A percentile compares a stretch with the other conserved stretches of the same genome.
These are phyloP conservation scores for Suricata suricatta DNA, from an alignment of 2,113 vertebrate genomes.

Conservation along the genomic window DNA sequence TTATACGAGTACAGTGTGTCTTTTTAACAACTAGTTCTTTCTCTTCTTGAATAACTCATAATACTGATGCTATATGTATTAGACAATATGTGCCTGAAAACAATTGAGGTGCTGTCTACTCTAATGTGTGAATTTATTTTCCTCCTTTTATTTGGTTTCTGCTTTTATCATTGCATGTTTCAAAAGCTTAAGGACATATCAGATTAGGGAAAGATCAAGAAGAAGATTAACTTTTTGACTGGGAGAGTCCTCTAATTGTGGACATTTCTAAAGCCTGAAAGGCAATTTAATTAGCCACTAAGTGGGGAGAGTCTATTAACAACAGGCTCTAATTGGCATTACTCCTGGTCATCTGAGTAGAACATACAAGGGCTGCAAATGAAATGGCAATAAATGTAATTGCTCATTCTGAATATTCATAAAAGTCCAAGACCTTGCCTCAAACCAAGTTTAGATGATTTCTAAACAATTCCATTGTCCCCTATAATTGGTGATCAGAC, in stretches of 20 bases:
- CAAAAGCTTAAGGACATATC: neutral
- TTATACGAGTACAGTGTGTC: neutral
- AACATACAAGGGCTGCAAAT: slow-evolving; percentile 30
- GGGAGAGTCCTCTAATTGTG: neutral
- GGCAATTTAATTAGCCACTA: slow-evolving; percentile 20
- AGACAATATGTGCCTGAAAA: neutral
- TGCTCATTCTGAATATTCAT: slow-evolving; percentile 1
- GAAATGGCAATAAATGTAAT: neutral
- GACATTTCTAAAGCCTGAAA: neutral
- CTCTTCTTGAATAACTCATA: slow-evolving; percentile 12
- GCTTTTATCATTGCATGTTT: neutral
- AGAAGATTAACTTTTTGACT: neutral
- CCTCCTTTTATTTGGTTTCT: slow-evolving; percentile 25
- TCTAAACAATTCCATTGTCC: neutral
- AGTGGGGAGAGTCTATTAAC: neutral
- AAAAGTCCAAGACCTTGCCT: neutral
- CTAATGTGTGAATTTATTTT: neutral
- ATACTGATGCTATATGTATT: neutral
- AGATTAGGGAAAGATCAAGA: slow-evolving; percentile 1
- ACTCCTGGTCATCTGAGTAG: neutral
- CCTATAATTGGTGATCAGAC: neutral
- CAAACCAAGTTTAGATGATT: neutral
- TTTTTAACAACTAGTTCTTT: slow-evolving; percentile 32
- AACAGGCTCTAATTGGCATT: neutral
- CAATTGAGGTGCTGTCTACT: neutral